A percentile compares a stretch with the other conserved stretches of the same genome.
Conservation (phyloP, 2,888 invertebrate species). For the Salticus scenicus region DNA sequence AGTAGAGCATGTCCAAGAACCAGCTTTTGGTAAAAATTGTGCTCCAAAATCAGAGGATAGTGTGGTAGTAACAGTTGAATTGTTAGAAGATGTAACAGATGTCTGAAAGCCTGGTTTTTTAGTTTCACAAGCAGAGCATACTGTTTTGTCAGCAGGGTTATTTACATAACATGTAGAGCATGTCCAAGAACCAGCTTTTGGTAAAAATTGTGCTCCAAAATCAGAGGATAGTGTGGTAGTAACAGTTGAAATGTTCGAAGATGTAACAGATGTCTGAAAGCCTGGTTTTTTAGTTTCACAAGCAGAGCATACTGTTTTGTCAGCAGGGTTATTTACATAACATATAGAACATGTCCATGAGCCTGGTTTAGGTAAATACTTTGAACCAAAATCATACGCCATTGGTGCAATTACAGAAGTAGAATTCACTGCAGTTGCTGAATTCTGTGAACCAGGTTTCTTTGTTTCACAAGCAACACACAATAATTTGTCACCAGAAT, state of each 20-base stretch:
- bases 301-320: slow-evolving; percentile 78
- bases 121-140: slow-evolving; percentile 79
- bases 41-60: slow-evolving; percentile 16
- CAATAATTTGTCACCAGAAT: slow-evolving; percentile 77
- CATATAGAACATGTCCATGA: slow-evolving; percentile 83
- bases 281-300: slow-evolving; percentile 76
- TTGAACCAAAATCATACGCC: background rate
- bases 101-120: slow-evolving; percentile 69
- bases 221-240: background rate
- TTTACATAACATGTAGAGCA: slow-evolving; percentile 82
- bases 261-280: background rate
- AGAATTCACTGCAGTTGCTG: background rate
- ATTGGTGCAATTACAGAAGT: background rate
- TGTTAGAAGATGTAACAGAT: too few relatives aligned
- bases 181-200: slow-evolving; percentile 80
- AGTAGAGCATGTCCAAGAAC: slow-evolving; percentile 82
- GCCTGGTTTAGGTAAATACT: slow-evolving; percentile 73
- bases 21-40: slow-evolving; percentile 72
- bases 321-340: slow-evolving; percentile 80
- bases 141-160: slow-evolving; percentile 78
- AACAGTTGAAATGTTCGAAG: background rate
- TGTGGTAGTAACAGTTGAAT: slow-evolving; percentile 44
- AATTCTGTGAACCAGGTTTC: slow-evolving; percentile 58
- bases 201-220: slow-evolving; percentile 56
- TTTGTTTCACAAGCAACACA: slow-evolving; percentile 79